A percentile compares a stretch with the other conserved stretches of the same genome.
phyloP scores from a whole-genome alignment of 1,140 invertebrate genomes.

The Tetraneura akinire region DNA sequence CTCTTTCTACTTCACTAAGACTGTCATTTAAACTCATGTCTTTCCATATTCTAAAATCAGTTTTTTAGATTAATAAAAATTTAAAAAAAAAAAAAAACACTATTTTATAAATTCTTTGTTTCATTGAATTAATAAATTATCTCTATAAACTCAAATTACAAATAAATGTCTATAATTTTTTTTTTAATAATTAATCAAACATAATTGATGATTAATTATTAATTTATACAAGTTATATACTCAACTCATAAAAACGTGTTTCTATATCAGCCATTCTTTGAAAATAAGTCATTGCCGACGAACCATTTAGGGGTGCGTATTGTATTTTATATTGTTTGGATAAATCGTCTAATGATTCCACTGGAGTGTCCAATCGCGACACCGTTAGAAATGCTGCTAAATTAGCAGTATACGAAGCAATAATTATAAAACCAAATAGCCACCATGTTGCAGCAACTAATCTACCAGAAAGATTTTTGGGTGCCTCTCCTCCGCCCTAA shows the following conservation, averaged over 20 bases:
- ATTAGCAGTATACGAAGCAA: slow-evolving; percentile 97
- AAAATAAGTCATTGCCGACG: slow-evolving; percentile 89
- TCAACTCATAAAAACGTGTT: slow-evolving; percentile 87
- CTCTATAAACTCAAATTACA: no score
- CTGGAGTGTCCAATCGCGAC: slow-evolving; percentile 85
- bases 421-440: slow-evolving; percentile 97
- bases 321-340: slow-evolving; percentile 94
- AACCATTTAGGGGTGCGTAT: slow-evolving; percentile 84
- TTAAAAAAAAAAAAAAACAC: no score
- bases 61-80: no score
- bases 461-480: slow-evolving; percentile 89
- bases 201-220: not conserved
- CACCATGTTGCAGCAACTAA: slow-evolving; percentile 96
- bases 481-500: slow-evolving; percentile 89
- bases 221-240: not conserved
- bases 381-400: slow-evolving; percentile 93
- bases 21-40: slow-evolving; percentile 95
- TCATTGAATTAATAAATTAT: no score
- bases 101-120: no score
- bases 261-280: slow-evolving; percentile 95
- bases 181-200: no score
- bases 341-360: slow-evolving; percentile 89
- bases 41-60: slow-evolving; percentile 87
- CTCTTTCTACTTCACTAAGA: slow-evolving; percentile 81
- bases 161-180: no score